phyloP scores from a whole-genome alignment of 2,797 vertebrate genomes.

The Lagocephalus sceleratus region DNA sequence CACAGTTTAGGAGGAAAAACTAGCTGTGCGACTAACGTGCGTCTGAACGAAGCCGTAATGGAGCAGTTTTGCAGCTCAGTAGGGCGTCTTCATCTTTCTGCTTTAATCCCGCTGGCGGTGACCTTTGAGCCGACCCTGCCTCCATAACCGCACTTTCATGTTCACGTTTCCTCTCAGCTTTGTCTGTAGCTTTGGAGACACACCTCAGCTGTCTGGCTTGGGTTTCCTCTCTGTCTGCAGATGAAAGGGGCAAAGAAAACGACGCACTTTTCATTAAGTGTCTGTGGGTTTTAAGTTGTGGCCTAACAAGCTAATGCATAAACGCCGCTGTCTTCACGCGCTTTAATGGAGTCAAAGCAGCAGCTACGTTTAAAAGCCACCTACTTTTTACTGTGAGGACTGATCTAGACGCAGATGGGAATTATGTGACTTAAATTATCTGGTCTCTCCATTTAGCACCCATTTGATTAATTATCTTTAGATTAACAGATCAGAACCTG shows the following conservation, averaged over 20 bases:
- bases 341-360: slow-evolving; percentile 43
- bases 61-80: background rate
- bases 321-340: slow-evolving; percentile 35
- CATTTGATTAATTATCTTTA: slow-evolving; percentile 18
- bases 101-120: slow-evolving; percentile 10
- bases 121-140: slow-evolving; percentile 5
- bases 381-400: slow-evolving; percentile 20
- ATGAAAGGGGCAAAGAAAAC: slow-evolving; percentile 28
- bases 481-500: slow-evolving; percentile 9
- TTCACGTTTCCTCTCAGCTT: slow-evolving; percentile 18
- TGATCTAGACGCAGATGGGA: slow-evolving; percentile 12
- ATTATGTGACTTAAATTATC: background rate
- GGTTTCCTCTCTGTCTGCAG: slow-evolving; percentile 38
- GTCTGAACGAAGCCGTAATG: background rate
- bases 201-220: slow-evolving; percentile 34
- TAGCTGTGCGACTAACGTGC: background rate
- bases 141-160: slow-evolving; percentile 8
- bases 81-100: slow-evolving; percentile 6
- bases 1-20: background rate
- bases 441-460: slow-evolving; percentile 14
- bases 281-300: slow-evolving; percentile 24
- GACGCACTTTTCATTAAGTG: slow-evolving; percentile 33
- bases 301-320: slow-evolving; percentile 34
- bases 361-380: slow-evolving; percentile 29
- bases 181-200: slow-evolving; percentile 16